These are phyloP conservation scores for Fulmarus glacialis DNA, from an alignment of 2,113 vertebrate species.

Conservation along the genomic window DNA sequence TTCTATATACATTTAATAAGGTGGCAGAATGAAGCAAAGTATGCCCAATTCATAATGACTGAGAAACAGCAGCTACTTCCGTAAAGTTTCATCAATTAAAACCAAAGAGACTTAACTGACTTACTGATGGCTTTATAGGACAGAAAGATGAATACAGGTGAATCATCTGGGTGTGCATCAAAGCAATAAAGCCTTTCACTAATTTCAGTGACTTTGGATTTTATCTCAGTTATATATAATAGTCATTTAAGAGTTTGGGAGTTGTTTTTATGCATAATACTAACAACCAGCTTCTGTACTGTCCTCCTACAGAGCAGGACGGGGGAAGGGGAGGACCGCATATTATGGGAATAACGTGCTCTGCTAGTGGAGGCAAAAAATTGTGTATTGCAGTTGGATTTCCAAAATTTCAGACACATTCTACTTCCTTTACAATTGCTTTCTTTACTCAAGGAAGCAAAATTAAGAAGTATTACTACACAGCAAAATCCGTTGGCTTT, in stretches of 20 bases:
- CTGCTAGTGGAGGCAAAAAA: background rate
- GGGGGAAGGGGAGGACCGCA: background rate
- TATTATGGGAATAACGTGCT: background rate
- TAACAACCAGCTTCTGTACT: background rate
- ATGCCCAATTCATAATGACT: background rate
- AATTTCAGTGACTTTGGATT: background rate
- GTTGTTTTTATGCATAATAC: background rate
- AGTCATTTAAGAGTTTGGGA: background rate
- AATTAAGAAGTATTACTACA: background rate
- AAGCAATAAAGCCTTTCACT: background rate
- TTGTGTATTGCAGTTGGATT: background rate
- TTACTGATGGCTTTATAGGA: background rate
- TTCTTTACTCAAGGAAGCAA: background rate
- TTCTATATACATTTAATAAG: background rate
- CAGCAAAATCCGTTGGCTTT: background rate
- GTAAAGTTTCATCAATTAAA: background rate
- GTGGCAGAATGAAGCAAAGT: background rate
- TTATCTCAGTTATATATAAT: background rate
- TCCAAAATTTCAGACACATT: background rate
- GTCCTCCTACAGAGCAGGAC: background rate
- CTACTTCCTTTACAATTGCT: background rate
- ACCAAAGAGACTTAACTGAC: background rate
- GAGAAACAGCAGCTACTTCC: background rate
- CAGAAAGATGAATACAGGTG: background rate
- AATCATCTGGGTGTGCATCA: background rate